Evolutionary conservation across 2,888 invertebrate genomes (phyloP).

Genomic region (Lysandra coridon): DNA sequence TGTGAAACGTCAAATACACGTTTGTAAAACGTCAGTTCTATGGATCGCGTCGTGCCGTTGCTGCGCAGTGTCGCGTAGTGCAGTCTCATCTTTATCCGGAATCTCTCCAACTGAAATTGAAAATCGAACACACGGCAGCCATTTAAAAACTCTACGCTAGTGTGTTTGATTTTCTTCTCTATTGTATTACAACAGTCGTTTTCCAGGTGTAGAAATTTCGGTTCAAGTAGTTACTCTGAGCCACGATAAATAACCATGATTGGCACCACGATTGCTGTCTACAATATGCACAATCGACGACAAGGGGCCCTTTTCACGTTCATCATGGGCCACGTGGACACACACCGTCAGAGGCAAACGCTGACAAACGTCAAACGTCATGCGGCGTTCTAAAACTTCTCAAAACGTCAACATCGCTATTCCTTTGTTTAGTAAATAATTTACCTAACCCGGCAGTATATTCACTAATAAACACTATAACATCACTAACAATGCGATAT

Average conservation of each 20-base stretch:
- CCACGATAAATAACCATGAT: not conserved
- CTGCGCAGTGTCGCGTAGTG: too few relatives aligned
- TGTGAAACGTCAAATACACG: too few relatives aligned
- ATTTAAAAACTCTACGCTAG: not conserved
- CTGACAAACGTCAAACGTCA: slow-evolving; percentile 2
- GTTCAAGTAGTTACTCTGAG: not conserved
- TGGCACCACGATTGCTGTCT: not conserved
- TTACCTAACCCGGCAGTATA: slow-evolving; percentile 23
- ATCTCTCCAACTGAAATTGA: not conserved
- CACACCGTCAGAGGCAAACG: slow-evolving; percentile 19
- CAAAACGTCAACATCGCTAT: slow-evolving; percentile 22
- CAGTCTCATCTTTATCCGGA: not conserved
- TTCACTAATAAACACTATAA: slow-evolving; percentile 33
- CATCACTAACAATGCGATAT: slow-evolving; percentile 34
- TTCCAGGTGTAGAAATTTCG: not conserved
- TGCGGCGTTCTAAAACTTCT: slow-evolving; percentile 19
- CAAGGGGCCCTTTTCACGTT: not conserved
- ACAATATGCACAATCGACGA: not conserved
- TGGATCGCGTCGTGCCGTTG: too few relatives aligned
- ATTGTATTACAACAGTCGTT: not conserved
- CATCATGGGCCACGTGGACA: not conserved
- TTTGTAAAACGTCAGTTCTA: too few relatives aligned
- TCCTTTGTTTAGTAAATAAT: slow-evolving; percentile 38
- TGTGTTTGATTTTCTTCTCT: not conserved
- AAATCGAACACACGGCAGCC: not conserved